Evolutionary conservation across 2,113 vertebrate species (phyloP).

Genomic region (Anarrhichthys ocellatus): DNA sequence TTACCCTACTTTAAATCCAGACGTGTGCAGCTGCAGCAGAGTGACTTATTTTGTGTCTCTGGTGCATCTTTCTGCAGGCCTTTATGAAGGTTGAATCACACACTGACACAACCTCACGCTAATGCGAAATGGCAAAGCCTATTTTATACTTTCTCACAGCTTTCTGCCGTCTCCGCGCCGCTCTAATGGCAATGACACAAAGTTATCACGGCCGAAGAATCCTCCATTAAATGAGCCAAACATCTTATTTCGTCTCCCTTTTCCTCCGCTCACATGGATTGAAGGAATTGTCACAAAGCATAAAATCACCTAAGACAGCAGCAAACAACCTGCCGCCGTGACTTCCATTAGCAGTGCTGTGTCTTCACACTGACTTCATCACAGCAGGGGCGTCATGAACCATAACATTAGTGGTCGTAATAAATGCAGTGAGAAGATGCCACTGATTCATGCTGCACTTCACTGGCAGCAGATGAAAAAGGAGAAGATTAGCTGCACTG

Average conservation of each 20-base stretch:
- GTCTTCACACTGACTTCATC: slow-evolving; percentile 51
- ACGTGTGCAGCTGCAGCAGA: neutral
- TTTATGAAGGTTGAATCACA: slow-evolving; percentile 27
- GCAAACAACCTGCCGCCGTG: slow-evolving; percentile 48
- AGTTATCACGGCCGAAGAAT: slow-evolving; percentile 16
- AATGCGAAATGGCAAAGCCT: slow-evolving; percentile 48
- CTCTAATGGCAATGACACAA: slow-evolving; percentile 37
- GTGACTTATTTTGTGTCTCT: neutral
- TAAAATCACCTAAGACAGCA: slow-evolving; percentile 53
- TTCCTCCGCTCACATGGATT: neutral
- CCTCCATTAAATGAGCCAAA: slow-evolving; percentile 18
- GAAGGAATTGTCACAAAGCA: slow-evolving; percentile 36
- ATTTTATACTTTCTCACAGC: slow-evolving; percentile 38
- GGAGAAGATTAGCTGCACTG: slow-evolving; percentile 30
- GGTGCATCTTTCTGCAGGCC: slow-evolving; percentile 2
- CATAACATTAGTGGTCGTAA: slow-evolving; percentile 44
- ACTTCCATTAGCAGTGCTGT: slow-evolving; percentile 47
- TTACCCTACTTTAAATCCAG: slow-evolving; percentile 42
- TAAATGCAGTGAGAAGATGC: slow-evolving; percentile 62
- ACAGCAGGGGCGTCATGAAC: slow-evolving; percentile 55
- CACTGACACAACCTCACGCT: neutral
- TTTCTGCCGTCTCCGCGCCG: slow-evolving; percentile 13
- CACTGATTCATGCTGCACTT: slow-evolving; percentile 39
- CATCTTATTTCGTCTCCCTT: slow-evolving; percentile 6
- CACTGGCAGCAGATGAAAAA: slow-evolving; percentile 12